These are phyloP conservation scores for Lepisosteus oculatus DNA, from an alignment of 2,113 vertebrate genomes.

Conservation along the genomic window DNA sequence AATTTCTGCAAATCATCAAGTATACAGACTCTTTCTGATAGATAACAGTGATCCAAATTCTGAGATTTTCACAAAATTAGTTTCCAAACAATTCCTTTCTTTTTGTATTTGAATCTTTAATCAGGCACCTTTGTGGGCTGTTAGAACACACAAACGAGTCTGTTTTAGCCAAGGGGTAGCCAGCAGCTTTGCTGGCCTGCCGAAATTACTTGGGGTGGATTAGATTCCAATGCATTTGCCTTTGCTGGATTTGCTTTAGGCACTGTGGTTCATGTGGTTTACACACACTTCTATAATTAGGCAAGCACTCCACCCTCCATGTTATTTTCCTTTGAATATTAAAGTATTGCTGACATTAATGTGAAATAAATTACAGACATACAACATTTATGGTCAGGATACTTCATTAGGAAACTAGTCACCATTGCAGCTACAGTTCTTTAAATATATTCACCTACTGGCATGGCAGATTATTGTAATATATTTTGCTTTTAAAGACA, in stretches of 20 bases:
- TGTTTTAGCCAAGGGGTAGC: background rate
- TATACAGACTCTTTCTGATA: too few relatives aligned
- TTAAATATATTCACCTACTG: too few relatives aligned
- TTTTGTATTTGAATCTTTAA: too few relatives aligned
- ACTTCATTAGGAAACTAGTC: conserved; percentile 11
- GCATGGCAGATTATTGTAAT: too few relatives aligned
- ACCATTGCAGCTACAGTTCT: too few relatives aligned
- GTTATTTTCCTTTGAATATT: conserved; percentile 45
- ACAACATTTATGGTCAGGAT: conserved; percentile 38
- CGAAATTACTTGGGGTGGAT: conserved; percentile 17
- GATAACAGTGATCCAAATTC: too few relatives aligned
- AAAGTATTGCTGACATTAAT: conserved; percentile 51
- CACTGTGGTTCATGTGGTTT: conserved; percentile 43
- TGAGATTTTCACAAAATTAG: too few relatives aligned
- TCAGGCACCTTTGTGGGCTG: too few relatives aligned
- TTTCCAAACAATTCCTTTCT: too few relatives aligned
- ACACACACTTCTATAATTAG: conserved; percentile 56
- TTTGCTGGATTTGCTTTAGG: conserved; percentile 28
- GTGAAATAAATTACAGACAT: conserved; percentile 51
- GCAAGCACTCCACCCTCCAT: conserved; percentile 43
- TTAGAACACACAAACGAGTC: too few relatives aligned
- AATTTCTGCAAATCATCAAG: too few relatives aligned
- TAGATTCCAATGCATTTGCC: conserved; percentile 11
- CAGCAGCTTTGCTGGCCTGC: conserved; percentile 16
- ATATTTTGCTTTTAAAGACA: too few relatives aligned